phyloP scores from a whole-genome alignment of 2,888 invertebrate species.

The Mylabris sibirica region DNA sequence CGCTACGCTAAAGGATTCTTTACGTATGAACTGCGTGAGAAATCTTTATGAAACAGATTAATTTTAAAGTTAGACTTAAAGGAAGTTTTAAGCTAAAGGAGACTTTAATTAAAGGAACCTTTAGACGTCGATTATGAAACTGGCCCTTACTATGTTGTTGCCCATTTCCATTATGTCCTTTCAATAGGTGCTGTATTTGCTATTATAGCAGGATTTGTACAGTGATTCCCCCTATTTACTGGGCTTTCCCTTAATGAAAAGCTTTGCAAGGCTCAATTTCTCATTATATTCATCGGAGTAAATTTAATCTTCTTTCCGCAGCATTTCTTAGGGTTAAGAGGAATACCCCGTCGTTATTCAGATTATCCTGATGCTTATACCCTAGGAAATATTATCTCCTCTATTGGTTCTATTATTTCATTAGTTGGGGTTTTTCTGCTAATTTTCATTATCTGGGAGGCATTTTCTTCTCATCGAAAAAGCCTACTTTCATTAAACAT shows the following conservation, averaged over 20 bases:
- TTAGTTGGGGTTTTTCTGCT: conserved; percentile 67
- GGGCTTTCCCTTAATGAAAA: conserved; percentile 68
- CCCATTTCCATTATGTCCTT: conserved; percentile 83
- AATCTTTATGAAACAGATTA: no score
- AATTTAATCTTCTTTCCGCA: conserved; percentile 84
- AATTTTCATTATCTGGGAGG: conserved; percentile 70
- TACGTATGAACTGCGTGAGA: no score
- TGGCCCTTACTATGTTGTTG: conserved; percentile 86
- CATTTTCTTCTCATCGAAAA: conserved; percentile 54
- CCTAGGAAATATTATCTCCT: conserved; percentile 72
- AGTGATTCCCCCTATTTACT: conserved; percentile 75
- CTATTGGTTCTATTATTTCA: conserved; percentile 72
- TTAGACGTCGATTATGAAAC: no score
- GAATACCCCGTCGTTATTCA: conserved; percentile 79
- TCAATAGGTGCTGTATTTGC: conserved; percentile 83
- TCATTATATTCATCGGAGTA: conserved; percentile 76
- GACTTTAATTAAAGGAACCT: no score
- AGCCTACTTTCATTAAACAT: conserved; percentile 63
- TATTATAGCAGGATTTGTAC: conserved; percentile 76
- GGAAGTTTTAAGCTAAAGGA: no score
- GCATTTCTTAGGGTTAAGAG: conserved; percentile 75
- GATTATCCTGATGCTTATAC: conserved; percentile 69
- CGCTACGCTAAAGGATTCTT: no score
- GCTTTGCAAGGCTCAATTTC: conserved; percentile 72
- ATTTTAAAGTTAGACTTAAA: no score